Conservation (phyloP, 2,113 vertebrate species). For the Saguinus imperator region DNA sequence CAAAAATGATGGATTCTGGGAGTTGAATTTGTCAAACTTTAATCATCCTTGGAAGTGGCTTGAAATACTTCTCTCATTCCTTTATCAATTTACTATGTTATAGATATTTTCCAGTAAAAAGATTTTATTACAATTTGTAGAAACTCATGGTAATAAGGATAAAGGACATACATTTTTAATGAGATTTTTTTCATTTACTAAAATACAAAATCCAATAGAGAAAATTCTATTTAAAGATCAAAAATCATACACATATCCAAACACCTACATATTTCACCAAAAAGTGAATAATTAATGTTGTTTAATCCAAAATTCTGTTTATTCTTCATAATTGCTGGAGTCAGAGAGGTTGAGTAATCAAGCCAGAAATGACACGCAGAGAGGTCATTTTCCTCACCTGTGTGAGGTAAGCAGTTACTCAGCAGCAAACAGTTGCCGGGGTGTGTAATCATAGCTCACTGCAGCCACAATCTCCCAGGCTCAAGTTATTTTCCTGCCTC, state of each 20-base stretch:
- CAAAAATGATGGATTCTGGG: not conserved
- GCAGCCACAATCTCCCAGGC: not conserved
- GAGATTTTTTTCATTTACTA: slow-evolving; percentile 29
- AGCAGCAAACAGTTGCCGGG: not conserved
- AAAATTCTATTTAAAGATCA: slow-evolving; percentile 35
- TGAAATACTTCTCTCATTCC: not conserved
- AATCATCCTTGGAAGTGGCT: not conserved
- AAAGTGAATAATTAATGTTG: slow-evolving; percentile 24
- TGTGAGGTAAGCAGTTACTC: not conserved
- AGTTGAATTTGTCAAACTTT: not conserved
- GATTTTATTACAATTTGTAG: not conserved
- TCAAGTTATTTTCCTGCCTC: not conserved
- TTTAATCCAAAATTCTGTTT: slow-evolving; percentile 8
- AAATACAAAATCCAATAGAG: not conserved
- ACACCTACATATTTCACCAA: not conserved
- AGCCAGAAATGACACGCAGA: not conserved
- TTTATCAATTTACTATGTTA: slow-evolving; percentile 17
- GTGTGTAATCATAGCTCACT: not conserved
- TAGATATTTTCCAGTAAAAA: not conserved
- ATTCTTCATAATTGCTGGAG: slow-evolving; percentile 4
- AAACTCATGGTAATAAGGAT: not conserved
- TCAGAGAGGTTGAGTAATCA: not conserved
- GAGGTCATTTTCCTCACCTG: slow-evolving; percentile 1
- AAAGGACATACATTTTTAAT: slow-evolving; percentile 4
- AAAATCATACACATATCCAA: not conserved